Evolutionary conservation across 2,888 invertebrate species (phyloP).

Genomic region (Vanessa cardui): DNA sequence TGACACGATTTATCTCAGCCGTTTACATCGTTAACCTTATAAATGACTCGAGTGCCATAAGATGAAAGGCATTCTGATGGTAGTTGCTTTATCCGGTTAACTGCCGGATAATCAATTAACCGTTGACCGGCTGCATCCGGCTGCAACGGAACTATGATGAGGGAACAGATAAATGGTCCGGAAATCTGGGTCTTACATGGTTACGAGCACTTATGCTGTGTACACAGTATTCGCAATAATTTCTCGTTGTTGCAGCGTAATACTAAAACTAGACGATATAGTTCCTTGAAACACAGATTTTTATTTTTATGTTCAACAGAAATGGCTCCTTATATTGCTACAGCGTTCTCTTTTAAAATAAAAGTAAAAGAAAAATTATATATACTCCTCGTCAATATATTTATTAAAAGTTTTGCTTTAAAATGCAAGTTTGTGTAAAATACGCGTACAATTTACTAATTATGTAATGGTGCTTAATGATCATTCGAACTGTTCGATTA

Average conservation of each 20-base stretch:
- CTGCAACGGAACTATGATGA: conserved; percentile 72
- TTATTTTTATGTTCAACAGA: conserved; percentile 31
- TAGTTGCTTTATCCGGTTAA: conserved; percentile 50
- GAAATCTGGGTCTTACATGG: conserved; percentile 58
- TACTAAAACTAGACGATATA: conserved; percentile 26
- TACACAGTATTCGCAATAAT: conserved; percentile 29
- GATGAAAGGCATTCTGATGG: conserved; percentile 42
- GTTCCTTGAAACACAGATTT: conserved; percentile 28
- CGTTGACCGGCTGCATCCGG: conserved; percentile 76
- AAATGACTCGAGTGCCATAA: conserved; percentile 32
- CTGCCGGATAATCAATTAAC: conserved; percentile 78
- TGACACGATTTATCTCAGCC: conserved; percentile 21
- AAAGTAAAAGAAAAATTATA: conserved; percentile 15
- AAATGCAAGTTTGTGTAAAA: too few species aligned
- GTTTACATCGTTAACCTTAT: conserved; percentile 33
- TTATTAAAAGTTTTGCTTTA: background rate
- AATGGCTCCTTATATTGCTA: conserved; percentile 19
- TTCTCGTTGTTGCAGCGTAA: conserved; percentile 23
- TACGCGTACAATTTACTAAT: too few species aligned
- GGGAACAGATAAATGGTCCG: conserved; percentile 70
- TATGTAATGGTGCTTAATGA: too few species aligned
- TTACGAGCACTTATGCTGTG: conserved; percentile 40
- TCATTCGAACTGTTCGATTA: too few species aligned
- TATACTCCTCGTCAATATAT: conserved; percentile 9
- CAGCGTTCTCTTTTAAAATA: conserved; percentile 27